Evolutionary conservation across 1,140 invertebrate genomes (phyloP).

Genomic region (Papilio machaon): DNA sequence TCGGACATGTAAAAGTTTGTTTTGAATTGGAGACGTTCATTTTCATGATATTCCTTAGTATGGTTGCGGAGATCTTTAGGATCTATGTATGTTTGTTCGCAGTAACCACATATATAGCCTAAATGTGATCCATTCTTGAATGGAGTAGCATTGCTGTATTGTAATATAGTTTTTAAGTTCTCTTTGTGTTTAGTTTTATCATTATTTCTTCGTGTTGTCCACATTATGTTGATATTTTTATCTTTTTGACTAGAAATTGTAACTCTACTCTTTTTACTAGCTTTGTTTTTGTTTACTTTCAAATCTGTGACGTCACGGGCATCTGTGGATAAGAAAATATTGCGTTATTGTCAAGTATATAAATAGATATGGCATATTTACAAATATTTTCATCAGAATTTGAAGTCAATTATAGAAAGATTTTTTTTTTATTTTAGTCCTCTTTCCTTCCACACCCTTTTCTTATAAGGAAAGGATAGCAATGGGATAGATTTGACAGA

Average conservation of each 20-base stretch:
- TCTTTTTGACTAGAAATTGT: conserved; percentile 43
- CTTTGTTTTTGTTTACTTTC: conserved; percentile 45
- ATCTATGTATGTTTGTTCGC: conserved; percentile 59
- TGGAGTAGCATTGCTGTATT: conserved; percentile 63
- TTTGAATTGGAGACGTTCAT: conserved; percentile 59
- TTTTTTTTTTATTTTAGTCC: too few relatives aligned
- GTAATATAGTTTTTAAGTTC: conserved; percentile 61
- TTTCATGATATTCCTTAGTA: conserved; percentile 56
- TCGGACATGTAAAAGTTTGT: conserved; percentile 60
- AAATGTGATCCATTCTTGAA: conserved; percentile 65
- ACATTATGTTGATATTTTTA: conserved; percentile 50
- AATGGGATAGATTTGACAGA: too few relatives aligned
- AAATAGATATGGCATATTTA: too few relatives aligned
- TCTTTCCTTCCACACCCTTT: too few relatives aligned
- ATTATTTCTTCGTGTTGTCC: conserved; percentile 40
- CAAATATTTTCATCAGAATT: too few relatives aligned
- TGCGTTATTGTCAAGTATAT: too few relatives aligned
- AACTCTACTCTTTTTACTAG: conserved; percentile 36
- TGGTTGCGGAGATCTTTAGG: conserved; percentile 60
- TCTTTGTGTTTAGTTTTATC: conserved; percentile 64
- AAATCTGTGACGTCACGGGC: conserved; percentile 48
- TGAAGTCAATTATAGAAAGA: too few relatives aligned
- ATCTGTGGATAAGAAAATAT: conserved; percentile 46
- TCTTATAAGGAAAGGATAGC: too few relatives aligned
- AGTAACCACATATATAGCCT: conserved; percentile 68